These are phyloP conservation scores for Pocillopora verrucosa DNA, from an alignment of 64 coral and sea anemone species.

Conservation along the genomic window DNA sequence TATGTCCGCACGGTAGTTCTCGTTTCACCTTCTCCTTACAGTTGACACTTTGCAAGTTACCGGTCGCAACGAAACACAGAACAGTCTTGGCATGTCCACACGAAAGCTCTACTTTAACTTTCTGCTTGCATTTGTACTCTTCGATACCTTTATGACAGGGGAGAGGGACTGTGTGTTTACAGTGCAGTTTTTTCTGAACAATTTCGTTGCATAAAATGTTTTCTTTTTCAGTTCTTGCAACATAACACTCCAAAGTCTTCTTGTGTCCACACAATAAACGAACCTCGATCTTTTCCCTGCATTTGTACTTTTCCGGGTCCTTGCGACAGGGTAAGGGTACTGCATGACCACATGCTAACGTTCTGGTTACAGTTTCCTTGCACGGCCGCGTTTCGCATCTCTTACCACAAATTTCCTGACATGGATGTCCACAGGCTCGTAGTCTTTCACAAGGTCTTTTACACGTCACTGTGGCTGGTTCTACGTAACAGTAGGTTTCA, in stretches of 20 bases:
- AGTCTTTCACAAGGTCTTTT: constrained; percentile 24
- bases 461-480: constrained; percentile 1
- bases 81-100: constrained; percentile 37
- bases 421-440: constrained; percentile 48
- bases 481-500: not conserved
- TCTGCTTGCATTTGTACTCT: constrained; percentile 10
- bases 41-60: not conserved
- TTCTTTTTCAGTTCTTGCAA: not conserved
- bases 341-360: constrained; percentile 44
- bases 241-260: not conserved
- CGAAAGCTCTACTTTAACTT: not conserved
- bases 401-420: constrained; percentile 17
- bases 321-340: constrained; percentile 19
- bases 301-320: not conserved
- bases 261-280: not conserved
- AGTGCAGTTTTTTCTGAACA: not conserved
- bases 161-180: not conserved
- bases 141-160: not conserved
- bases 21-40: constrained; percentile 1
- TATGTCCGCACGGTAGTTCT: constrained; percentile 26
- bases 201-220: not conserved
- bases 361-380: constrained; percentile 7
- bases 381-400: constrained; percentile 44
- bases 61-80: not conserved
- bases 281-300: constrained; percentile 29